phyloP scores from a whole-genome alignment of 2,113 vertebrate species.

The Sinosuthora webbiana region DNA sequence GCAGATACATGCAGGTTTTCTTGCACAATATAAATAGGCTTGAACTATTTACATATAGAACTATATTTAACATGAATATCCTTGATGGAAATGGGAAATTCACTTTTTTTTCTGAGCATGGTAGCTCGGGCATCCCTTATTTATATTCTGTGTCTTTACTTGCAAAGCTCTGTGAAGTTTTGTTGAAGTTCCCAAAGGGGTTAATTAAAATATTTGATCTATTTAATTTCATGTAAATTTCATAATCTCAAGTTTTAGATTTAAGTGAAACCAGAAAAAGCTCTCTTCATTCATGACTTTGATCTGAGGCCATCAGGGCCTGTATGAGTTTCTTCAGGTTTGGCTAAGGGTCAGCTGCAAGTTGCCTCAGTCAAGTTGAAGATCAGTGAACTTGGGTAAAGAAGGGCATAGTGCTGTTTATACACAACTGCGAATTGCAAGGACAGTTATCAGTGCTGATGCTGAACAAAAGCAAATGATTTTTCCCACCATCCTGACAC shows the following conservation, averaged over 20 bases:
- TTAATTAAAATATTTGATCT: conserved; percentile 47
- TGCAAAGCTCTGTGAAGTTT: not conserved
- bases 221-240: conserved; percentile 29
- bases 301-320: not conserved
- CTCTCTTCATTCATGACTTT: not conserved
- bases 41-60: not conserved
- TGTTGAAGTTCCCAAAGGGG: not conserved
- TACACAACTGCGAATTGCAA: not conserved
- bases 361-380: not conserved
- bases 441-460: not conserved
- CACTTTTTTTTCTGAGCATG: not conserved
- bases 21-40: not conserved
- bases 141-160: not conserved
- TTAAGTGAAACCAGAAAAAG: not conserved
- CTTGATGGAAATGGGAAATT: not conserved
- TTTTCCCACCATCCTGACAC: not conserved
- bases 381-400: not conserved
- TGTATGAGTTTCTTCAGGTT: not conserved
- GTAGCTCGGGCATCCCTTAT: not conserved
- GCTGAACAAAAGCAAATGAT: not conserved
- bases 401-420: fast-evolving
- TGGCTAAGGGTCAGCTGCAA: not conserved
- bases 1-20: not conserved
- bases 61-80: not conserved
- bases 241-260: not conserved